phyloP scores from a whole-genome alignment of 2,113 vertebrate genomes.

The Vulpes vulpes region DNA sequence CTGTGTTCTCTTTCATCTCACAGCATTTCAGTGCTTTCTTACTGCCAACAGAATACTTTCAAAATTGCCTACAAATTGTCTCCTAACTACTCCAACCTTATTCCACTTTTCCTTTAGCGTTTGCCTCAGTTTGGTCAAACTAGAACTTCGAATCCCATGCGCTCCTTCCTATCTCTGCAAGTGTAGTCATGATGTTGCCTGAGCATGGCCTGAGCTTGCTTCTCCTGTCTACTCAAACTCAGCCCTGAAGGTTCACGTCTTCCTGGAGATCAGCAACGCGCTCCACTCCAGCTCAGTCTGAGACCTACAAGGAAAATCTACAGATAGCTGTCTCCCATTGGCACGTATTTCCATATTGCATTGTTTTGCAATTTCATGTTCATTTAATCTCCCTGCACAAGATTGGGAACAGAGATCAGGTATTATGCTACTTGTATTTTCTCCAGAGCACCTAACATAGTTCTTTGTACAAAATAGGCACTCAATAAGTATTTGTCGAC shows the following conservation, averaged over 20 bases:
- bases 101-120: not conserved
- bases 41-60: not conserved
- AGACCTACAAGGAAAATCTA: not conserved
- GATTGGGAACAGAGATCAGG: slow-evolving; percentile 36
- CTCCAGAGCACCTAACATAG: not conserved
- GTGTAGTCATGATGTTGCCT: not conserved
- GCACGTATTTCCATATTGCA: not conserved
- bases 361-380: slow-evolving; percentile 33
- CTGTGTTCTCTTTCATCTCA: not conserved
- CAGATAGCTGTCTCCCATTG: not conserved
- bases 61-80: not conserved
- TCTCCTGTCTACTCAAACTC: not conserved
- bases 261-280: not conserved
- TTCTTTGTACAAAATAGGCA: slow-evolving; percentile 30
- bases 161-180: not conserved
- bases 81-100: not conserved
- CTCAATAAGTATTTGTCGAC: slow-evolving; percentile 30
- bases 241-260: not conserved
- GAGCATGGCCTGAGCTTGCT: not conserved
- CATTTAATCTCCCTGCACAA: not conserved
- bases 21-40: not conserved
- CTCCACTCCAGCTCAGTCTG: not conserved
- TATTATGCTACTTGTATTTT: not conserved
- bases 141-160: not conserved
- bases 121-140: not conserved